Evolutionary conservation across 2,888 invertebrate species (phyloP).

Genomic region (Rosalia funebris): DNA sequence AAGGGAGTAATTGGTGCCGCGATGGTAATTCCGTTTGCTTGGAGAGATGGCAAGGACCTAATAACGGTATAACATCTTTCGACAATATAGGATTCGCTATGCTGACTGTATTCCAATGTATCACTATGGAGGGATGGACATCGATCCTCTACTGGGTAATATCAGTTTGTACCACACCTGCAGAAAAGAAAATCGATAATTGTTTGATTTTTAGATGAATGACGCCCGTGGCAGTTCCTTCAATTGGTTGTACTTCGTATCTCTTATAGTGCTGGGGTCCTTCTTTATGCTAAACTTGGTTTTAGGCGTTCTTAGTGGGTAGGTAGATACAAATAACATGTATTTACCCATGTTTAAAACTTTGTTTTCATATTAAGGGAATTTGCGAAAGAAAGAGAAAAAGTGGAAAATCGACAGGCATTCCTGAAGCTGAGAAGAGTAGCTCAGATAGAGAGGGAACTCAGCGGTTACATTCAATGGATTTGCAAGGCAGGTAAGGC

Average conservation of each 20-base stretch:
- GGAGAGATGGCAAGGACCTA: slow-evolving; percentile 96
- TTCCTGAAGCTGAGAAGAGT: slow-evolving; percentile 98
- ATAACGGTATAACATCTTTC: slow-evolving; percentile 98
- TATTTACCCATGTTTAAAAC: not conserved
- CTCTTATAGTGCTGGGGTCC: slow-evolving; percentile 99
- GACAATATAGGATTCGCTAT: slow-evolving; percentile 99
- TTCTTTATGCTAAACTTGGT: slow-evolving; percentile 99
- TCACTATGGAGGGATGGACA: slow-evolving; percentile 99
- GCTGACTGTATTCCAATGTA: slow-evolving; percentile 99
- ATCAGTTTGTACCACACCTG: not conserved
- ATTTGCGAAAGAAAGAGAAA: slow-evolving; percentile 99
- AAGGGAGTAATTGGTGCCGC: slow-evolving; percentile 86
- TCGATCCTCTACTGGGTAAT: slow-evolving; percentile 99
- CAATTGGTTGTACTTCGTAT: slow-evolving; percentile 99
- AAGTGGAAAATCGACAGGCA: slow-evolving; percentile 99
- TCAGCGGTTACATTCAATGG: slow-evolving; percentile 99
- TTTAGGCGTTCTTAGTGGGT: slow-evolving; percentile 99
- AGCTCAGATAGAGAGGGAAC: slow-evolving; percentile 97
- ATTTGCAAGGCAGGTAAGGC: slow-evolving; percentile 98
- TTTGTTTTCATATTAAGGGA: slow-evolving; percentile 78
- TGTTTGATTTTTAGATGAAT: slow-evolving; percentile 88
- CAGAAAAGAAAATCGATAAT: not conserved
- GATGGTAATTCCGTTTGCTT: slow-evolving; percentile 86
- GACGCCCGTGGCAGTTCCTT: slow-evolving; percentile 98
- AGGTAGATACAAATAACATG: slow-evolving; percentile 64